phyloP scores from a whole-genome alignment of 1,140 invertebrate species.

The Pemphigus obesinymphae region DNA sequence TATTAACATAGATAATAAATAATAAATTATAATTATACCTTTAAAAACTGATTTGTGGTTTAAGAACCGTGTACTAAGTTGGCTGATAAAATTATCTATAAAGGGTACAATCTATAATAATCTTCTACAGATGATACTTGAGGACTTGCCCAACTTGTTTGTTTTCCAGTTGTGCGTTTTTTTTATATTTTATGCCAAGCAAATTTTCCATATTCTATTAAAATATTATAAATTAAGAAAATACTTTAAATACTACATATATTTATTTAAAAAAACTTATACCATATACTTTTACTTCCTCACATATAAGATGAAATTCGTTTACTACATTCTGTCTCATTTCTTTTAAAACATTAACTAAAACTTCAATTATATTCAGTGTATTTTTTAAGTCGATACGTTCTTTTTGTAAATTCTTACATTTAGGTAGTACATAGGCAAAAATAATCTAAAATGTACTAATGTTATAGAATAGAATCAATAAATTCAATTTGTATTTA shows the following conservation, averaged over 20 bases:
- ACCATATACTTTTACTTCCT: neutral
- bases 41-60: neutral
- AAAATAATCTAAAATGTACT: neutral
- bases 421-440: neutral
- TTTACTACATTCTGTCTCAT: neutral
- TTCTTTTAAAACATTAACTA: neutral
- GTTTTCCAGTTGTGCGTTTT: neutral
- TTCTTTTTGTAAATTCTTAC: neutral
- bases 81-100: neutral
- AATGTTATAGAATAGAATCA: too few species aligned
- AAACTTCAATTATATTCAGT: neutral
- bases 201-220: neutral
- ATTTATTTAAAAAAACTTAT: too few species aligned
- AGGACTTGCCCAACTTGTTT: neutral
- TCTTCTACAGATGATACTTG: neutral
- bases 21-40: neutral
- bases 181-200: neutral
- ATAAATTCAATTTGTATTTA: too few species aligned
- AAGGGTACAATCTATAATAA: neutral
- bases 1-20: neutral
- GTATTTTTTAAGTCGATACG: neutral
- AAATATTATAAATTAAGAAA: neutral
- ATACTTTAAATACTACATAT: too few species aligned
- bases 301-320: neutral
- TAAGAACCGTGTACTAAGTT: neutral